Evolutionary conservation across 2,797 vertebrate genomes (phyloP), one percentile per base, ranked within the genome.

Genomic region (Paratrypauchen microcephalus): DNA sequence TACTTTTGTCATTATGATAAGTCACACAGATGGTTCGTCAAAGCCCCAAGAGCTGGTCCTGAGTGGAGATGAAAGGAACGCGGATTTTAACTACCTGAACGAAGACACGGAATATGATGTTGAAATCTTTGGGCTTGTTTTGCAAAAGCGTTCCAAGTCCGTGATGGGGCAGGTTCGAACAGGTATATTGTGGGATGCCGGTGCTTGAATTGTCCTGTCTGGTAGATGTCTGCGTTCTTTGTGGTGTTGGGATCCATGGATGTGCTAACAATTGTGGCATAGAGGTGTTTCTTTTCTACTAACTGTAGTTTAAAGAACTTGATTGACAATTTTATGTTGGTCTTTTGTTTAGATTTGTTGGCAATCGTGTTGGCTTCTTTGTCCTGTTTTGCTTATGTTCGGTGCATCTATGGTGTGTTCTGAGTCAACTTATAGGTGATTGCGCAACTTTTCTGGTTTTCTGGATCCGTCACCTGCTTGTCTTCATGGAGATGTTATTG

Each of bases 1-100:
- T 91, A 95, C 92, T 64, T 98, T 98, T 93, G 91, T 96, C 75
- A 83, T 98, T 87, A 97, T 94, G 94, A 88, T 97, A 85, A 93
- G 92, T 88, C 92, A 95, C 73, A 79, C 88, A 19, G 90, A 92
- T 58, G 92, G 79, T 83, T 88, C 88, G 12, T 90, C 86, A 61
- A 91, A 93, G 63, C 93, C 94, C 0, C 89, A 87, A 87, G 95
- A 96, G 84, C 90, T 96, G 69, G 95, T 92, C 70, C 80, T 97
- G 30, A 87, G 89, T 39, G 94, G 95, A 71, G 92, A 94, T 0
- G 95, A 96, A 70, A 94, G 95, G 71, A 94, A 88, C 73, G 86
- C 91, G 21, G 87, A 91, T 3, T 74, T 98, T 77, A 91, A 89
- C 57, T 93, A 93, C 78, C 94, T 98, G 86, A 87, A 77, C 57